Evolutionary conservation across 2,888 invertebrate species (phyloP), one percentile per base, ranked within the genome.

Genomic region (Pammene fasciana): DNA sequence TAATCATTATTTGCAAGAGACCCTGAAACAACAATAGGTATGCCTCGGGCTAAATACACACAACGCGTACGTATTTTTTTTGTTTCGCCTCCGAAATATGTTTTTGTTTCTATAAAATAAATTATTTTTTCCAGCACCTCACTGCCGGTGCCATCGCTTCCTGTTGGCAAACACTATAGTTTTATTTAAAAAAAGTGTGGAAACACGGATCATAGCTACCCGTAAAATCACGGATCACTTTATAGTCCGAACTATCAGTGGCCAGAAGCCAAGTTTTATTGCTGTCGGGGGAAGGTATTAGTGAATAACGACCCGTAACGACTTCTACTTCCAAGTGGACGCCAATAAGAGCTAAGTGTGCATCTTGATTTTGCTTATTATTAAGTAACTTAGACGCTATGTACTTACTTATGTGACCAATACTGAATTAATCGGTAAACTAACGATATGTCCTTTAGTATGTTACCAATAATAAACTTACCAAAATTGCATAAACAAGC

Each of bases 261-360:
- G 64, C 16, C 50, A 14, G 34, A 56, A 68, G 50, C 56, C 43
- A 64, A 64, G 50, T 57, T 68, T 57, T 64, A 68, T 68, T 68
- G 34, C 64, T 38, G 16, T 50, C 43, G 46, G 41, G n/a, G 43
- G 8, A 34, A 50, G 48, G 43, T 50, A 62, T 56, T 56, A 55
- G 48, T 7, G 45, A 41, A 26, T 55, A 62, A 56, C 38, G 48
- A 48, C 34, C 38, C 18, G 10, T 43, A 62, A 57, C 55, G 18
- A 68, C 62, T 57, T 68, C 13, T 57, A 56, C 57, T 57, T n/a
- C n/a, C n/a, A n/a, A n/a, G n/a, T 57, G 62, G n/a, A 52, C 18
- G 45, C 45, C 68, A 65, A 65, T 68, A 57, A 57, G 36, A 6
- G 50, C 1, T 43, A 62, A 62, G n/a, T 18, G 41, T 6, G 9